phyloP scores from a whole-genome alignment of 2,797 vertebrate genomes.

The Aplochiton taeniatus region DNA sequence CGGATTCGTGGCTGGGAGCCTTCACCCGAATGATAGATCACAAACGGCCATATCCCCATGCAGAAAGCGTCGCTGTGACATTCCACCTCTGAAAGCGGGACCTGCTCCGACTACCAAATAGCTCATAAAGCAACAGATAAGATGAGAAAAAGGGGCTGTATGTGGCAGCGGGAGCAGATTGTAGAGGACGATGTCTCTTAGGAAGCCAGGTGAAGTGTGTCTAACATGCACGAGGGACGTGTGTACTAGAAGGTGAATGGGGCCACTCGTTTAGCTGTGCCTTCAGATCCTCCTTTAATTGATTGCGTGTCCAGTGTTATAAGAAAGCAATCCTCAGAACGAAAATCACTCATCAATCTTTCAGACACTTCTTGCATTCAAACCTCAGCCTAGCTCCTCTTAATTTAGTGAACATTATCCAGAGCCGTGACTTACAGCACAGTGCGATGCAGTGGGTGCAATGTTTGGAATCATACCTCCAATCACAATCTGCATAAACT shows the following conservation, averaged over 20 bases:
- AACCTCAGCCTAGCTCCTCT: constrained; percentile 5
- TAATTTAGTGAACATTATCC: too few species aligned
- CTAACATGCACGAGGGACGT: background rate
- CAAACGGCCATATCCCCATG: constrained; percentile 35
- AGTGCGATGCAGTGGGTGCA: too few species aligned
- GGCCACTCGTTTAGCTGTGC: background rate
- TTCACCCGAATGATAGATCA: constrained; percentile 62
- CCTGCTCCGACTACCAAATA: constrained; percentile 34
- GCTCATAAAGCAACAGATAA: constrained; percentile 19
- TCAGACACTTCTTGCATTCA: background rate
- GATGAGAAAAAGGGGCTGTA: constrained; percentile 1
- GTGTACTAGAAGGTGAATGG: background rate
- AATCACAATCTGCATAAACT: background rate
- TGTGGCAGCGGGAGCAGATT: background rate
- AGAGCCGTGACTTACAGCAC: too few species aligned
- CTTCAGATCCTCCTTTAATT: constrained; percentile 3
- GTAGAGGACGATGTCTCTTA: background rate
- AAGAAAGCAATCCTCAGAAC: constrained; percentile 12
- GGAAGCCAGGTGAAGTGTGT: background rate
- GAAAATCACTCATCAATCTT: constrained; percentile 14
- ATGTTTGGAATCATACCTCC: background rate
- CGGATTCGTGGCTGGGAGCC: background rate
- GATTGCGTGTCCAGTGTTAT: constrained; percentile 8
- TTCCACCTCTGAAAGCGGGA: constrained; percentile 29
- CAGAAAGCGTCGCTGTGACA: constrained; percentile 18